Conservation (phyloP, 1,140 invertebrate genomes). For the Riptortus pedestris region DNA sequence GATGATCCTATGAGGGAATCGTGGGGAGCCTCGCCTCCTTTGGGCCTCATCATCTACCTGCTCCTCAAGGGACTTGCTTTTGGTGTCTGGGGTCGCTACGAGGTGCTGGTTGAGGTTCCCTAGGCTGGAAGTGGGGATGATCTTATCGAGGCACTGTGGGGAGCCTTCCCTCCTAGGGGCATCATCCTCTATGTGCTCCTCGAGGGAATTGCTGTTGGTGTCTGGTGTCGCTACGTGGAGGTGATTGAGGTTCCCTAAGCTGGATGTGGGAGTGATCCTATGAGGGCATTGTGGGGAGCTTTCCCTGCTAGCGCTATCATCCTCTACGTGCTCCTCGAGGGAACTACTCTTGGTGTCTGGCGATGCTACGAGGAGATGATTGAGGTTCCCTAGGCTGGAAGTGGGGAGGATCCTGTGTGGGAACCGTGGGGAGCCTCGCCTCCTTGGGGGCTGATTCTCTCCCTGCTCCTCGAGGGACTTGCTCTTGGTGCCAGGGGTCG, state of each 20-base stretch:
- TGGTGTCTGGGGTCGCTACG: neutral
- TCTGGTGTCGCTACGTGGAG: neutral
- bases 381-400: constrained; percentile 48
- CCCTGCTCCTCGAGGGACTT: neutral
- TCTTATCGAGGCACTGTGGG: constrained; percentile 58
- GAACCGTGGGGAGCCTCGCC: constrained; percentile 53
- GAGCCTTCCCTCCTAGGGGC: too few relatives aligned
- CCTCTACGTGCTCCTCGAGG: too few relatives aligned
- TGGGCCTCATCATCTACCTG: too few relatives aligned
- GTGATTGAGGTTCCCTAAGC: constrained; percentile 38
- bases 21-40: constrained; percentile 53
- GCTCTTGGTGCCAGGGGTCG: neutral
- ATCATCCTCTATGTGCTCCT: too few relatives aligned
- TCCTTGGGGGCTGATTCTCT: constrained; percentile 22
- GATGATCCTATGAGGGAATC: constrained; percentile 59
- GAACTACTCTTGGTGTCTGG: constrained; percentile 4
- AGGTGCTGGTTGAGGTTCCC: constrained; percentile 42
- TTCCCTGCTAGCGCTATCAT: too few relatives aligned
- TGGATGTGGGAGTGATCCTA: constrained; percentile 53
- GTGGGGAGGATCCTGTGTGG: constrained; percentile 58
- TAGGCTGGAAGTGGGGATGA: constrained; percentile 53
- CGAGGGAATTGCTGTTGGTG: neutral
- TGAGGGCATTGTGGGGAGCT: constrained; percentile 61
- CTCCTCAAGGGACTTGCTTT: constrained; percentile 8
- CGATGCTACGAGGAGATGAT: neutral